A percentile compares a stretch with the other conserved stretches of the same genome.
These are phyloP conservation scores for Lutjanus campechanus DNA, from an alignment of 2,797 vertebrate species.

Conservation along the genomic window DNA sequence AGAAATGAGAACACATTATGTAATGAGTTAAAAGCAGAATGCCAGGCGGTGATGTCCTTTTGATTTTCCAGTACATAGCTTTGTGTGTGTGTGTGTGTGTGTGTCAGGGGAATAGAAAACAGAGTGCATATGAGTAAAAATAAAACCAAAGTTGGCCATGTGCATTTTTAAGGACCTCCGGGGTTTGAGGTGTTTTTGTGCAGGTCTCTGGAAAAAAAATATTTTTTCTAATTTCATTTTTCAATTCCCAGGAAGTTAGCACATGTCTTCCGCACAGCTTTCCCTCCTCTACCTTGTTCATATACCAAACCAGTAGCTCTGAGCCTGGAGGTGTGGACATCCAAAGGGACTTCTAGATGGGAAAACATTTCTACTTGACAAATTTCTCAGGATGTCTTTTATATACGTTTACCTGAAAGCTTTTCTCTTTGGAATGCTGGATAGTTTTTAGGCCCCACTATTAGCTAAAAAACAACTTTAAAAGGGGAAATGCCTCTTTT, in stretches of 20 bases:
- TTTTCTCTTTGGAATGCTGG: neutral
- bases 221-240: neutral
- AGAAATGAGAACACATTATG: conserved; percentile 58
- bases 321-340: neutral
- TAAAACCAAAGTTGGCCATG: neutral
- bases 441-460: neutral
- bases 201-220: neutral
- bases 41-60: conserved; percentile 45
- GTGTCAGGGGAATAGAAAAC: neutral
- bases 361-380: neutral
- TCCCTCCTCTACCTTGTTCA: neutral
- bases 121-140: conserved; percentile 11
- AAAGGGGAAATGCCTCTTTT: neutral
- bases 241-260: neutral
- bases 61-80: conserved; percentile 36
- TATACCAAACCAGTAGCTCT: neutral
- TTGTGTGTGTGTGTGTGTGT: neutral
- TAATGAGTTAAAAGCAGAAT: conserved; percentile 67
- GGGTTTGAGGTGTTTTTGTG: neutral
- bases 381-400: neutral
- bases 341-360: neutral
- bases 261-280: neutral
- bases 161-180: conserved; percentile 1
- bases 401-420: neutral
- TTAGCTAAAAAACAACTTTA: neutral